Percentiles rank a stretch among this genome's conserved stretches.
Conservation (phyloP, 2,113 vertebrate genomes). For the Polypterus senegalus region DNA sequence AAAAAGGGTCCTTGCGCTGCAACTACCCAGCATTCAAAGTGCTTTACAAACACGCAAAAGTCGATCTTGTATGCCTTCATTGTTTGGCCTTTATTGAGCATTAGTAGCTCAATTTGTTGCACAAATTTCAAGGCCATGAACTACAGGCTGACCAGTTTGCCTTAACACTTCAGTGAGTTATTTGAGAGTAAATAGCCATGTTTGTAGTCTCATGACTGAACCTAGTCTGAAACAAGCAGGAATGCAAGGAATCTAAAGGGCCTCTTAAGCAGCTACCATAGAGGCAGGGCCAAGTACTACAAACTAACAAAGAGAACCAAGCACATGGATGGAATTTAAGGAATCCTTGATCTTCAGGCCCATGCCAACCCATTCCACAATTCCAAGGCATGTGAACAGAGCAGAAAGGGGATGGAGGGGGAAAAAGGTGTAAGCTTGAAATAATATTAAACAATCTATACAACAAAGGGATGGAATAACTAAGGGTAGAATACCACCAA, state of each 20-base stretch:
- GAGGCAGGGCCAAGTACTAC: slow-evolving; percentile 28
- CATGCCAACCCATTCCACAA: slow-evolving; percentile 25
- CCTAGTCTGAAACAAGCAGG: slow-evolving; percentile 35
- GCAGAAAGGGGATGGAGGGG: slow-evolving; percentile 12
- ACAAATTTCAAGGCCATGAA: slow-evolving; percentile 49
- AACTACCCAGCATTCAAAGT: no score
- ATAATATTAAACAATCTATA: no score
- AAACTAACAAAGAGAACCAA: slow-evolving; percentile 28
- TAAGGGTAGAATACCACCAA: no score
- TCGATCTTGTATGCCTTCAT: slow-evolving; percentile 24
- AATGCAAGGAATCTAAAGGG: slow-evolving; percentile 47
- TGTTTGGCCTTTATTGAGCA: slow-evolving; percentile 41
- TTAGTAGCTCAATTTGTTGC: slow-evolving; percentile 47
- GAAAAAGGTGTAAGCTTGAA: no score
- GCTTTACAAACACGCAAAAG: background rate
- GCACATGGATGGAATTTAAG: slow-evolving; percentile 45
- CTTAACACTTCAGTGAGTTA: slow-evolving; percentile 53
- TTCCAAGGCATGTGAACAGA: slow-evolving; percentile 24
- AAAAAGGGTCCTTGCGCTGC: no score
- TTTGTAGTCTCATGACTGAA: slow-evolving; percentile 58
- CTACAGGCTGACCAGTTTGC: slow-evolving; percentile 47
- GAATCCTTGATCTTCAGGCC: slow-evolving; percentile 41
- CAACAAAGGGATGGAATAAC: no score
- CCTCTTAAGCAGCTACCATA: slow-evolving; percentile 33
- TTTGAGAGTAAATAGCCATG: slow-evolving; percentile 60